Base-by-base conservation (phyloP, 1,140 invertebrate species). In the Scaptomyza pallida region DNA sequence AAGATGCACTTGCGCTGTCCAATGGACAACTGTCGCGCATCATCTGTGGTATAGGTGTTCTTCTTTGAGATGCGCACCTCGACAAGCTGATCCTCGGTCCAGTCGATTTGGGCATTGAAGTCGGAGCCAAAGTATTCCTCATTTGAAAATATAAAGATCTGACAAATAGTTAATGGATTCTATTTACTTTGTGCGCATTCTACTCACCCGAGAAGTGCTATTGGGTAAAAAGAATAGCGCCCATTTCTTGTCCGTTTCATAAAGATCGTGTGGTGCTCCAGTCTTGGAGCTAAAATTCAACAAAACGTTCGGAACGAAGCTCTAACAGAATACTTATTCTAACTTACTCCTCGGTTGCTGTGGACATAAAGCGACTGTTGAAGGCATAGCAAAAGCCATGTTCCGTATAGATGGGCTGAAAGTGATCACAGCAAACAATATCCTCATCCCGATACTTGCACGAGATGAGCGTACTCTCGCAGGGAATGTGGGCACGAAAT, bases 381-480 rank as follows among this genome's bases (percentile, higher is more conserved):
- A 95, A 95, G 19, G 93, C 93, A 64, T 94, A 95, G 78, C 95
- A 95, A 77, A 94, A 94, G 6, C 95, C 95, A 83, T 93, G 93
- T 89, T 95, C 95, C 4, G 95, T 95, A 70, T 95, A 94, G 13
- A 95, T 92, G 3, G 94, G 93, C 37, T 93, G 91, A 35, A 95
- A 93, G 40, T 93, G 89, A 15, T 92, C 91, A 59, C 94, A 94
- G 68, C 94, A 95, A 57, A 93, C 92, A 56, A 93, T 93, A 0
- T 92, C 89, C 61, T 94, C 93, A 17, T 93, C 93, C 69, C 94
- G 94, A 89, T 93, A 95, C 72, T 93, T 92, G 75, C 95, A 95
- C 16, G 78, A 80, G 0, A 80, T 68, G 2, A 91, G 59, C 13
- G 79, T 74, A 12, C 56, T 78, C 45, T 91, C 80, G 45, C 89